Conservation (phyloP, 2,888 invertebrate genomes). For the Euplagia quadripunctaria region DNA sequence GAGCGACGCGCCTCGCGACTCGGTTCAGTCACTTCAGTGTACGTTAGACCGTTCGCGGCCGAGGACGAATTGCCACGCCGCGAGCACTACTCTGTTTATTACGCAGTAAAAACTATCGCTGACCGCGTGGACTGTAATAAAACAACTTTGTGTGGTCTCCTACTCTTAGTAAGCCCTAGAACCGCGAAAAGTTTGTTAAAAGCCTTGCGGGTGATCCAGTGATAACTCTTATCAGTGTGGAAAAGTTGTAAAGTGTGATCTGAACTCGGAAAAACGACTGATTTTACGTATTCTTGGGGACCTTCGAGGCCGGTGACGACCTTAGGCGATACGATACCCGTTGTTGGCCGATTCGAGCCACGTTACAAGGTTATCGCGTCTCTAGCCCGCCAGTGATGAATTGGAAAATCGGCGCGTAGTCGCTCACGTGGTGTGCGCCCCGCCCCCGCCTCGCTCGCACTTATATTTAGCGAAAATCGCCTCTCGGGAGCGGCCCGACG, state of each 20-base stretch:
- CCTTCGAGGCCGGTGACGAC: conserved; percentile 67
- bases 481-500: conserved; percentile 85
- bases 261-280: conserved; percentile 68
- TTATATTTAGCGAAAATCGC: conserved; percentile 87
- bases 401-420: conserved; percentile 88
- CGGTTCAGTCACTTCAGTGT: conserved; percentile 72
- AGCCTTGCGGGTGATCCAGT: conserved; percentile 60
- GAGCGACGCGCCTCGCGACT: conserved; percentile 75
- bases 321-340: conserved; percentile 72
- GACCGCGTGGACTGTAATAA: conserved; percentile 81
- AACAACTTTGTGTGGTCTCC: conserved; percentile 56
- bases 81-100: conserved; percentile 78
- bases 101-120: conserved; percentile 81
- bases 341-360: conserved; percentile 78
- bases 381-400: conserved; percentile 85
- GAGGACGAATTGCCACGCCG: conserved; percentile 74
- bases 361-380: conserved; percentile 87
- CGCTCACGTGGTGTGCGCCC: conserved; percentile 85
- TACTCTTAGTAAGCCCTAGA: conserved; percentile 41
- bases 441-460: conserved; percentile 82
- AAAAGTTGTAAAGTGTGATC: conserved; percentile 79
- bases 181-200: conserved; percentile 45
- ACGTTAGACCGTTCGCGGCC: conserved; percentile 81
- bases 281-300: conserved; percentile 70
- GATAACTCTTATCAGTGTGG: conserved; percentile 80